These are phyloP conservation scores for Hormaphis cornu DNA, from an alignment of 1,140 invertebrate genomes.

Conservation along the genomic window DNA sequence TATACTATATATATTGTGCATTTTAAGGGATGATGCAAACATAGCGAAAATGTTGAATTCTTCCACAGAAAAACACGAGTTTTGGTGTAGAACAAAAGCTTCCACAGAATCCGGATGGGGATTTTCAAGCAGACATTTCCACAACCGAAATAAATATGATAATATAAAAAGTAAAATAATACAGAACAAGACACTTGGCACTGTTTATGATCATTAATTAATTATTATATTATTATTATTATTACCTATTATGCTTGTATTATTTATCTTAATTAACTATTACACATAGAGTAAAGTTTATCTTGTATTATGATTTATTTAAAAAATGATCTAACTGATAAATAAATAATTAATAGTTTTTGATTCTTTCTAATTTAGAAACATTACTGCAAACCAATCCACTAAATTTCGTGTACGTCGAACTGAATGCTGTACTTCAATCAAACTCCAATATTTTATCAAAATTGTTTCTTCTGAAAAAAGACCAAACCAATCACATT, in stretches of 20 bases:
- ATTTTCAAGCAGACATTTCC: slow-evolving; percentile 46
- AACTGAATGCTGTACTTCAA: slow-evolving; percentile 71
- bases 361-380: slow-evolving; percentile 37
- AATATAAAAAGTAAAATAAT: not conserved
- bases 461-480: slow-evolving; percentile 46
- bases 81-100: slow-evolving; percentile 47
- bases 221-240: too few relatives aligned
- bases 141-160: not conserved
- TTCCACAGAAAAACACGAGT: slow-evolving; percentile 39
- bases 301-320: too few relatives aligned
- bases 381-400: slow-evolving; percentile 52
- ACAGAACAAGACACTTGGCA: too few relatives aligned
- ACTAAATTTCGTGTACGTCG: slow-evolving; percentile 65
- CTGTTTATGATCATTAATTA: too few relatives aligned
- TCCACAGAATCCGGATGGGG: slow-evolving; percentile 56
- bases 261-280: too few relatives aligned
- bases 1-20: not conserved
- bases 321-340: too few relatives aligned
- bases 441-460: slow-evolving; percentile 50
- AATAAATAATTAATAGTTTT: too few relatives aligned
- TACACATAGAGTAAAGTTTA: too few relatives aligned
- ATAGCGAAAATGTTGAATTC: slow-evolving; percentile 38
- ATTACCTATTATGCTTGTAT: too few relatives aligned
- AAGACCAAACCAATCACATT: slow-evolving; percentile 45
- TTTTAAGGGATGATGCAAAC: slow-evolving; percentile 42